A percentile compares a stretch with the other conserved stretches of the same genome.
phyloP scores from a whole-genome alignment of 2,113 vertebrate genomes.

The Pituophis catenifer region DNA sequence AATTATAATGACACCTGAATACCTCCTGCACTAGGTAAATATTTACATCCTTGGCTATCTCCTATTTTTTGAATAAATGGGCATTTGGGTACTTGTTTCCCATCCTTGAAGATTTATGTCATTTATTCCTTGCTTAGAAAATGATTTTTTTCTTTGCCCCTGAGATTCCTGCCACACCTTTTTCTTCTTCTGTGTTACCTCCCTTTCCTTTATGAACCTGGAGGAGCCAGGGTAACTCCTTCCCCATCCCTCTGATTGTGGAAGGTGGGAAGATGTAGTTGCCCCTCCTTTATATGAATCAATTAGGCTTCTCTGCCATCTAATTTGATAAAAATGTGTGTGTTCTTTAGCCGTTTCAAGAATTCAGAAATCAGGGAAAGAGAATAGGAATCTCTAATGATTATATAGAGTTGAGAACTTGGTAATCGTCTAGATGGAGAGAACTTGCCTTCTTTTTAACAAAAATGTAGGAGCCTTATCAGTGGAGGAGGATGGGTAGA shows the following conservation, averaged over 20 bases:
- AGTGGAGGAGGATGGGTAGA: background rate
- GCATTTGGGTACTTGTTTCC: background rate
- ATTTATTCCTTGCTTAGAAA: background rate
- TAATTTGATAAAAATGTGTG: background rate
- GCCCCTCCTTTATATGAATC: background rate
- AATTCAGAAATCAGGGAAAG: background rate
- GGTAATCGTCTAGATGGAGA: background rate
- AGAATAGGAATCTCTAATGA: background rate
- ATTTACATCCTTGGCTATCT: background rate
- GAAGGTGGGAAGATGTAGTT: no score
- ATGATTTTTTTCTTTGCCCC: background rate
- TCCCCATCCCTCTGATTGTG: background rate
- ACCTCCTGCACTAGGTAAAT: background rate
- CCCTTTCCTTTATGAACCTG: background rate
- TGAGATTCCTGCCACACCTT: background rate
- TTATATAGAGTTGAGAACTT: background rate
- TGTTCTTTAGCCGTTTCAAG: background rate
- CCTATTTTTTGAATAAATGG: background rate
- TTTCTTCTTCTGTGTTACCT: background rate
- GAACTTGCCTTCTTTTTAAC: background rate
- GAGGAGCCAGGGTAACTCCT: background rate
- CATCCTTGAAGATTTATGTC: background rate
- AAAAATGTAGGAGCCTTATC: background rate
- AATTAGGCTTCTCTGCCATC: background rate
- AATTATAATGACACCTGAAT: background rate